A percentile compares a stretch with the other conserved stretches of the same genome.
phyloP scores from a whole-genome alignment of 2,113 vertebrate genomes.

The Pipra filicauda region DNA sequence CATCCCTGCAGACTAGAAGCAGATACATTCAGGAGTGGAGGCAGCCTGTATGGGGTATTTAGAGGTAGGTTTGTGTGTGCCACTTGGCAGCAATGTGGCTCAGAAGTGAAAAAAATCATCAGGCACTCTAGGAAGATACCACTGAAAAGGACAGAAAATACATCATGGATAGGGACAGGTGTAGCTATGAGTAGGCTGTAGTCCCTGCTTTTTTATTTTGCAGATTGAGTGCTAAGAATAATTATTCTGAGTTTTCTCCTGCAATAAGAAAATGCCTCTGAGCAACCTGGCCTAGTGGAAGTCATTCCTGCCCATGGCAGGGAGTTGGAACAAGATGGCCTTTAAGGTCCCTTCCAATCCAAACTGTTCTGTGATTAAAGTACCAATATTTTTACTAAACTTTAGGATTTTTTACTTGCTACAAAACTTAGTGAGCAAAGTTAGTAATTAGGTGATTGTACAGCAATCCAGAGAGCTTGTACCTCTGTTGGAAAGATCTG shows the following conservation, averaged over 20 bases:
- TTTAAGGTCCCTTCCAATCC: background rate
- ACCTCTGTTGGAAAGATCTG: background rate
- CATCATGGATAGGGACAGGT: background rate
- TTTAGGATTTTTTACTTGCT: background rate
- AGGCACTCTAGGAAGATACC: background rate
- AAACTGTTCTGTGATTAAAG: background rate
- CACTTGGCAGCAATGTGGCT: background rate
- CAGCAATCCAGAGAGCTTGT: background rate
- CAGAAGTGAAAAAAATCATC: background rate
- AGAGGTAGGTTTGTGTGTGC: background rate
- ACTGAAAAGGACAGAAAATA: background rate
- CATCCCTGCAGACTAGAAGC: background rate
- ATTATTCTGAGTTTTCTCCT: background rate
- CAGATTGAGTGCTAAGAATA: background rate
- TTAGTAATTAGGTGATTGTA: background rate
- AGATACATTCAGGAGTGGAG: background rate
- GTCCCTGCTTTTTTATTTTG: background rate
- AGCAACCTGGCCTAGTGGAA: background rate
- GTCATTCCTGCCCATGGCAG: background rate
- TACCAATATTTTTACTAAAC: background rate
- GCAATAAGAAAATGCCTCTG: background rate
- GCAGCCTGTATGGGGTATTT: background rate
- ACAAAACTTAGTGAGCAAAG: background rate
- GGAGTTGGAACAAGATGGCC: background rate
- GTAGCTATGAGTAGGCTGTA: background rate